phyloP scores from a whole-genome alignment of 2,113 vertebrate genomes.

The Vimba vimba region DNA sequence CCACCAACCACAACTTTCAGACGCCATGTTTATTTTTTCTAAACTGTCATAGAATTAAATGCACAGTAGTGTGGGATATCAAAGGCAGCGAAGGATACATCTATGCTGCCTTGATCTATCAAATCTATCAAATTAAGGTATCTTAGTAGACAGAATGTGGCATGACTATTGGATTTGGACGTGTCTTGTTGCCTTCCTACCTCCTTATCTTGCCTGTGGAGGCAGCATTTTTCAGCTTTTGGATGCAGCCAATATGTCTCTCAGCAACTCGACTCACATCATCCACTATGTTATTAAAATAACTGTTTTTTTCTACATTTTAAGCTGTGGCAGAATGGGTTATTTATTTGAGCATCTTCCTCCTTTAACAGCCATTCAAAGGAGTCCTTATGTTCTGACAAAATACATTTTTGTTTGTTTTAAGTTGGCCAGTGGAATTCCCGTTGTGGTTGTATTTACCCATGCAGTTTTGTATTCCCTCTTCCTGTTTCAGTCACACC shows the following conservation, averaged over 20 bases:
- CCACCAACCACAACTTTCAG: too few relatives aligned
- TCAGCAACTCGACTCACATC: background rate
- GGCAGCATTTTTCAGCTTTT: too few relatives aligned
- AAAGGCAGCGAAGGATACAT: too few relatives aligned
- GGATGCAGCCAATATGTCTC: background rate
- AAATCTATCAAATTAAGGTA: too few relatives aligned
- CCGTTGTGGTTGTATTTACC: background rate
- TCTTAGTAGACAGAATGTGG: too few relatives aligned
- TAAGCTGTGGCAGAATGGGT: background rate
- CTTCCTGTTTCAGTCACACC: slow-evolving; percentile 62
- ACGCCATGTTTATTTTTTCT: too few relatives aligned
- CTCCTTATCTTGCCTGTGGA: too few relatives aligned
- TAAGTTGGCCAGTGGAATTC: background rate
- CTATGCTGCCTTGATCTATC: too few relatives aligned
- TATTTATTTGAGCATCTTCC: background rate
- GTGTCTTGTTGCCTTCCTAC: too few relatives aligned
- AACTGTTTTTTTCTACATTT: background rate
- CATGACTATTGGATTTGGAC: too few relatives aligned
- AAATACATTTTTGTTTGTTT: background rate
- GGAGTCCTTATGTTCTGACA: background rate
- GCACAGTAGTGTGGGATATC: too few relatives aligned
- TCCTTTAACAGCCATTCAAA: background rate
- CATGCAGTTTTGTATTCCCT: background rate
- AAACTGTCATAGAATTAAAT: too few relatives aligned
- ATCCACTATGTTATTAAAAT: background rate